Conservation (phyloP, 2,888 invertebrate genomes). For the Ctenicera cuprea region DNA sequence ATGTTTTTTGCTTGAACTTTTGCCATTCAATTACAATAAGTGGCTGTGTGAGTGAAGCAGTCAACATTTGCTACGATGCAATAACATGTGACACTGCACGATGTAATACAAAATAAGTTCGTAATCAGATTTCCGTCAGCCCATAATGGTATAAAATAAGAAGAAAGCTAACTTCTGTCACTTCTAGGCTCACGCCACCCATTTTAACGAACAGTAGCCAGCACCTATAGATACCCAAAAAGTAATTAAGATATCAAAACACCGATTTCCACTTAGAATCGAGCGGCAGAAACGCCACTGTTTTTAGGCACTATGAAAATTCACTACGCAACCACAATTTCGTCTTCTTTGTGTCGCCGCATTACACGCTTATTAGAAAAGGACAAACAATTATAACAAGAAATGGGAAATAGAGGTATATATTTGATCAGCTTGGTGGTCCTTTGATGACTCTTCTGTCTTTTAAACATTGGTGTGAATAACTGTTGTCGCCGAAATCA, state of each 20-base stretch:
- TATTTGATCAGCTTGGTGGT: slow-evolving; percentile 40
- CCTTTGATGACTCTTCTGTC: slow-evolving; percentile 27
- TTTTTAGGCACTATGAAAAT: slow-evolving; percentile 33
- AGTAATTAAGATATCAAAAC: slow-evolving; percentile 56
- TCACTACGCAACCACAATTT: slow-evolving; percentile 60
- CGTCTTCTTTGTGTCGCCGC: slow-evolving; percentile 63
- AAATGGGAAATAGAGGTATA: slow-evolving; percentile 1
- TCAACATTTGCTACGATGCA: too few species aligned
- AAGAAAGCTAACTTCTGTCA: slow-evolving; percentile 37
- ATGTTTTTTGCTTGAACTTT: too few species aligned
- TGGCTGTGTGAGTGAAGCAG: too few species aligned
- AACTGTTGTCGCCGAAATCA: slow-evolving; percentile 43
- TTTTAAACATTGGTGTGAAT: slow-evolving; percentile 45
- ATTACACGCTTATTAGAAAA: slow-evolving; percentile 59
- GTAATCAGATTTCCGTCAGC: slow-evolving; percentile 21
- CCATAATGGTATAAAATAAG: slow-evolving; percentile 31
- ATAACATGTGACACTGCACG: not conserved
- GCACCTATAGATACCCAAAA: slow-evolving; percentile 47
- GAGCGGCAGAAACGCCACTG: slow-evolving; percentile 48
- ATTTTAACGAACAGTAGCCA: slow-evolving; percentile 53
- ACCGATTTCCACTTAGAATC: slow-evolving; percentile 55
- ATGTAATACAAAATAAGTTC: slow-evolving; percentile 13
- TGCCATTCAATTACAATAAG: too few species aligned
- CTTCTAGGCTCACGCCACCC: slow-evolving; percentile 46
- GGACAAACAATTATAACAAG: not conserved